Percentiles rank a stretch among this genome's conserved stretches.
Conservation (phyloP, 2,797 vertebrate genomes). For the Rhinogobio ventralis region DNA sequence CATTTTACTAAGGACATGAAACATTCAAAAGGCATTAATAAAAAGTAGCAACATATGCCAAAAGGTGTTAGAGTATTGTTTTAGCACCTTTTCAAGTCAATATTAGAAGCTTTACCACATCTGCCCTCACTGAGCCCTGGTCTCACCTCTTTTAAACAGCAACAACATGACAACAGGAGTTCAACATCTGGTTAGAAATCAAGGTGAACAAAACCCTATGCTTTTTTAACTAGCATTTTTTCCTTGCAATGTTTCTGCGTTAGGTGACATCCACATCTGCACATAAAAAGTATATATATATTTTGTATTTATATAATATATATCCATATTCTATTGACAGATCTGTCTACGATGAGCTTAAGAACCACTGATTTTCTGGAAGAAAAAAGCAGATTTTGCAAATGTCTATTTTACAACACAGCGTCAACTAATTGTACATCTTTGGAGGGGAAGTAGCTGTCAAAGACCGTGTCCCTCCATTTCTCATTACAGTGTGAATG, state of each 20-base stretch:
- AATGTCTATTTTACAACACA: constrained; percentile 83
- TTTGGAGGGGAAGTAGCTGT: constrained; percentile 72
- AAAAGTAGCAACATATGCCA: constrained; percentile 44
- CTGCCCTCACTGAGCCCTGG: constrained; percentile 72
- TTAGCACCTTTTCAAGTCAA: constrained; percentile 72
- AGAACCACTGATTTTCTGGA: constrained; percentile 76
- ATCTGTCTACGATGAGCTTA: constrained; percentile 83
- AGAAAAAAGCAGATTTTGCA: constrained; percentile 68
- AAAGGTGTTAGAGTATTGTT: constrained; percentile 63
- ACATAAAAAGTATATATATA: constrained; percentile 88
- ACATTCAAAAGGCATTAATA: constrained; percentile 50
- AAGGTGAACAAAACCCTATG: constrained; percentile 80
- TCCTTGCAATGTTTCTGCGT: constrained; percentile 80
- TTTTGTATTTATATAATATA: constrained; percentile 86
- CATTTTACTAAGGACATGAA: constrained; percentile 39
- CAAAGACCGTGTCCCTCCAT: constrained; percentile 63
- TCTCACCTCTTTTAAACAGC: constrained; percentile 81
- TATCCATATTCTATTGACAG: constrained; percentile 87
- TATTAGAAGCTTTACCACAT: constrained; percentile 49
- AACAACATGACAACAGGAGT: constrained; percentile 83
- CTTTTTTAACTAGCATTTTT: constrained; percentile 71
- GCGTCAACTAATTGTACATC: constrained; percentile 80
- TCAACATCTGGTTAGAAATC: constrained; percentile 77
- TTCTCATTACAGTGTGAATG: constrained; percentile 66
- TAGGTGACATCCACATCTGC: constrained; percentile 86